Conservation (phyloP, 2,888 invertebrate genomes). For the Panzeria rudis region DNA sequence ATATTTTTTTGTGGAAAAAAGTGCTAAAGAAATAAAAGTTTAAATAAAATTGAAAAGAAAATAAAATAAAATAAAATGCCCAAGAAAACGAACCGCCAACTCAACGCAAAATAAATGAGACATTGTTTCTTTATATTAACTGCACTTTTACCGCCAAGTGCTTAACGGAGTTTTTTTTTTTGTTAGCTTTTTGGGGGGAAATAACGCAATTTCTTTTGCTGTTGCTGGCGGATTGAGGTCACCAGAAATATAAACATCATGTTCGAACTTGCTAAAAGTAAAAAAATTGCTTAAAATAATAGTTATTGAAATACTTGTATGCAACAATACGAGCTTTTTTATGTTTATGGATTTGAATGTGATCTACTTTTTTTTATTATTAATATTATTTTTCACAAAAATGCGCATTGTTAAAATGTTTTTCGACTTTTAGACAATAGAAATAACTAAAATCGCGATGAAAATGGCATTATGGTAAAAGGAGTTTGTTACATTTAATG, state of each 20-base stretch:
- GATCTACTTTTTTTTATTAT: slow-evolving; percentile 42
- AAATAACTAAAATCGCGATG: slow-evolving; percentile 35
- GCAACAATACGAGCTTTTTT: slow-evolving; percentile 10
- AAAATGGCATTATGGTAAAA: slow-evolving; percentile 19
- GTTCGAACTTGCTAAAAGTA: slow-evolving; percentile 18
- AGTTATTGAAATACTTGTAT: slow-evolving; percentile 39
- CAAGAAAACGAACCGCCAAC: slow-evolving; percentile 36
- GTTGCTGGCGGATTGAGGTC: slow-evolving; percentile 58
- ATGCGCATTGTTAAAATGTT: slow-evolving; percentile 20
- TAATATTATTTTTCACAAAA: slow-evolving; percentile 27
- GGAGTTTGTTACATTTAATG: slow-evolving; percentile 26
- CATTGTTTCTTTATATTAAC: slow-evolving; percentile 48
- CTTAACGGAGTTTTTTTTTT: slow-evolving; percentile 33
- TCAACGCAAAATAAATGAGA: slow-evolving; percentile 56
- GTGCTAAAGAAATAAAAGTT: slow-evolving; percentile 52
- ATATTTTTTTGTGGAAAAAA: neutral
- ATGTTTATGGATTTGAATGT: slow-evolving; percentile 49
- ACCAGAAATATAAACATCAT: slow-evolving; percentile 56
- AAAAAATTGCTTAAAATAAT: slow-evolving; percentile 32
- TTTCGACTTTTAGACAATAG: slow-evolving; percentile 7
- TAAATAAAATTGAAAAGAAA: slow-evolving; percentile 40
- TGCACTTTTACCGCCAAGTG: slow-evolving; percentile 63
- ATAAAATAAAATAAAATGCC: slow-evolving; percentile 26
- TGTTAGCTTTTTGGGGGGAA: neutral
- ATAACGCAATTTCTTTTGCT: slow-evolving; percentile 63